These are phyloP conservation scores for Esox masquinongy DNA, from an alignment of 2,797 vertebrate genomes.

Conservation along the genomic window DNA sequence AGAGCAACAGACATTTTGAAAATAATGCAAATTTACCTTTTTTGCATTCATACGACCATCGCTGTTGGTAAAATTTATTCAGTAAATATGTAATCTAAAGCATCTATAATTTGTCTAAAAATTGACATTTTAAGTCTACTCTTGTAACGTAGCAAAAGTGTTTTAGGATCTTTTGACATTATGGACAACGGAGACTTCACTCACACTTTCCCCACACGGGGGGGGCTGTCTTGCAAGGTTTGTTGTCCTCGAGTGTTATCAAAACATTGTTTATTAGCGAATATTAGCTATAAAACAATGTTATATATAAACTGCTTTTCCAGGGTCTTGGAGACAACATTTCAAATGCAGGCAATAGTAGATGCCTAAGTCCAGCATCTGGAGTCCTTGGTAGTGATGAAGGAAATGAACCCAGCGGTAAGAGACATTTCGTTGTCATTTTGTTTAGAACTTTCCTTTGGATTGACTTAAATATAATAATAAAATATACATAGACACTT, in stretches of 20 bases:
- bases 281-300: background rate
- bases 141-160: background rate
- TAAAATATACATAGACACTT: background rate
- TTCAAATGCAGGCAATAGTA: conserved; percentile 4
- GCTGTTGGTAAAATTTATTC: background rate
- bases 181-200: conserved; percentile 9
- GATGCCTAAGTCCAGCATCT: conserved; percentile 11
- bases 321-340: conserved; percentile 10
- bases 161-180: background rate
- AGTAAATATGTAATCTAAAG: background rate
- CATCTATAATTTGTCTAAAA: background rate
- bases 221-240: background rate
- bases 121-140: background rate
- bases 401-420: conserved; percentile 9
- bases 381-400: background rate
- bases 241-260: background rate
- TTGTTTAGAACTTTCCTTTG: too few relatives aligned
- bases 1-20: conserved; percentile 4
- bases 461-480: background rate
- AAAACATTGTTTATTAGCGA: background rate
- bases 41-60: background rate
- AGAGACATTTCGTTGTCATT: conserved; percentile 1
- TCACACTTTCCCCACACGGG: background rate
- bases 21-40: background rate
- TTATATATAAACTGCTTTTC: background rate